Percentiles rank a stretch among this genome's conserved stretches.
phyloP scores from a whole-genome alignment of 2,113 vertebrate genomes.

The Mirza zaza region DNA sequence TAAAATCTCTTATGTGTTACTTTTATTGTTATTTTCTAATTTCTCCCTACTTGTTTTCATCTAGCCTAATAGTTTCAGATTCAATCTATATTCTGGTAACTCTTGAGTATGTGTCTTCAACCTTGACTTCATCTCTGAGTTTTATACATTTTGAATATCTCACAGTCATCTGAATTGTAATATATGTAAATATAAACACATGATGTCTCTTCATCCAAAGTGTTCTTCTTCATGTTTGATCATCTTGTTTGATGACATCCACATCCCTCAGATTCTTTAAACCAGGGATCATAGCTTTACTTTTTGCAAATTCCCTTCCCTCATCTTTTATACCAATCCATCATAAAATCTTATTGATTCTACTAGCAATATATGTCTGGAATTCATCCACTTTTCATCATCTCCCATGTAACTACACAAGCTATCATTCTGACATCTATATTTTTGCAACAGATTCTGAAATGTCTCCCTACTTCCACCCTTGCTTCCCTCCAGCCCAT shows the following conservation, averaged over 20 bases:
- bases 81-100: background rate
- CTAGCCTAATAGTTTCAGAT: background rate
- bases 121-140: background rate
- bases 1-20: background rate
- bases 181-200: background rate
- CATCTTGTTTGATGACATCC: background rate
- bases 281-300: background rate
- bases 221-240: background rate
- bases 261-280: background rate
- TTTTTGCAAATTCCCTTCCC: background rate
- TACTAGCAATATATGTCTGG: background rate
- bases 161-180: background rate
- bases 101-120: background rate
- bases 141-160: background rate
- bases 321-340: background rate
- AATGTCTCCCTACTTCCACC: background rate
- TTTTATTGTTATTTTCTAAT: background rate
- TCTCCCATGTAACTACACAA: background rate
- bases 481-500: background rate
- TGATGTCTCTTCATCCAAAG: background rate
- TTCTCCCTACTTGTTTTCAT: background rate
- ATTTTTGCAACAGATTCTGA: background rate
- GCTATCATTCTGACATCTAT: background rate
- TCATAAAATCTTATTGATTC: background rate
- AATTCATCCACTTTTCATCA: background rate